phyloP scores from a whole-genome alignment of 2,888 invertebrate species.

The Drosophila infuscata region DNA sequence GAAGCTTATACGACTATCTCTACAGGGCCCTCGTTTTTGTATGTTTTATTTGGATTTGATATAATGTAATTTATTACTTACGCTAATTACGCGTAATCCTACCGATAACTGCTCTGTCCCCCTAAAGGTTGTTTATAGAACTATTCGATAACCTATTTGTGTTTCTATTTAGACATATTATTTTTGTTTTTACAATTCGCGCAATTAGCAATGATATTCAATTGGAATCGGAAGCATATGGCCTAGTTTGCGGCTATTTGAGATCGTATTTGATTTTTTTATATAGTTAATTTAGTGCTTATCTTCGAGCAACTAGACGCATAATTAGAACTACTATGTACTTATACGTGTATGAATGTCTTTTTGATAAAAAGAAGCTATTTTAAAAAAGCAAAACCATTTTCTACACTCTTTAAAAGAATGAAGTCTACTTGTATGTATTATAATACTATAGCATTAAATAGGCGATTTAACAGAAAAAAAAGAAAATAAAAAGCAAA shows the following conservation, averaged over 20 bases:
- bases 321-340: slow-evolving; percentile 71
- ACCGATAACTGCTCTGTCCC: slow-evolving; percentile 76
- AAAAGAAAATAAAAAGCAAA: slow-evolving; percentile 25
- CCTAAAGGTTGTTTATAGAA: slow-evolving; percentile 67
- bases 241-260: slow-evolving; percentile 21
- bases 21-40: slow-evolving; percentile 53
- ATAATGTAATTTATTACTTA: slow-evolving; percentile 68
- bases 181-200: slow-evolving; percentile 31
- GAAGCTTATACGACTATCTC: slow-evolving; percentile 46
- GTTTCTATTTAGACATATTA: slow-evolving; percentile 6
- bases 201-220: slow-evolving; percentile 49
- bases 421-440: slow-evolving; percentile 80
- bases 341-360: slow-evolving; percentile 76
- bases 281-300: slow-evolving; percentile 66
- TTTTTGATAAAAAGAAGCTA: slow-evolving; percentile 81
- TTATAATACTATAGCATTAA: slow-evolving; percentile 78
- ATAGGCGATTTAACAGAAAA: slow-evolving; percentile 67
- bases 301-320: slow-evolving; percentile 73
- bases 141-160: slow-evolving; percentile 10
- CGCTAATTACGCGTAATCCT: slow-evolving; percentile 67
- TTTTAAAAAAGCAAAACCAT: slow-evolving; percentile 76
- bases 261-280: slow-evolving; percentile 46
- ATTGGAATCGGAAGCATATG: slow-evolving; percentile 41
- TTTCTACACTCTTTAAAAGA: slow-evolving; percentile 82
- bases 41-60: slow-evolving; percentile 66